Evolutionary conservation across 2,888 invertebrate genomes (phyloP).

Genomic region (Tipula unca): DNA sequence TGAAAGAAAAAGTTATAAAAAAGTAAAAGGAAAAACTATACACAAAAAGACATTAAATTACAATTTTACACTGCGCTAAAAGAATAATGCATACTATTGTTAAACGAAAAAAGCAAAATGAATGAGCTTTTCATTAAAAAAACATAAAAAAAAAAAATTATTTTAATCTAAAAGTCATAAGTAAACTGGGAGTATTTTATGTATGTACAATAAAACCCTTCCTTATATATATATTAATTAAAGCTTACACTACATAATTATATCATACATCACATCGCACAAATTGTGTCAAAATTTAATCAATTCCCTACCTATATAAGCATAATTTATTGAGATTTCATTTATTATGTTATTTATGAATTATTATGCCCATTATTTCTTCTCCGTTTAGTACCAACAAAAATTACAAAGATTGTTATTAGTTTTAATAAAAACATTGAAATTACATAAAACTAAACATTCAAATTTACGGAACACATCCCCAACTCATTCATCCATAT

Average conservation of each 20-base stretch:
- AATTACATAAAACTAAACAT: neutral
- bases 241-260: too few relatives aligned
- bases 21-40: conserved; percentile 8
- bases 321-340: neutral
- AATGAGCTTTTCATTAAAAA: neutral
- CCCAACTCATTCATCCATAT: neutral
- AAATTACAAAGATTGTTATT: neutral
- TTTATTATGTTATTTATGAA: neutral
- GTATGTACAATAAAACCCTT: neutral
- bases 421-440: neutral
- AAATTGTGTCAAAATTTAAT: neutral
- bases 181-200: neutral
- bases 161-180: neutral
- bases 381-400: neutral
- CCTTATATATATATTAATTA: neutral
- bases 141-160: neutral
- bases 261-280: neutral
- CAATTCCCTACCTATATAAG: neutral
- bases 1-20: neutral
- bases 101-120: neutral
- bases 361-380: neutral
- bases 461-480: neutral
- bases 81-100: neutral
- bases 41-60: neutral
- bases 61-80: conserved; percentile 14